Evolutionary conservation across 2,113 vertebrate species (phyloP).

Genomic region (Plectropomus leopardus): DNA sequence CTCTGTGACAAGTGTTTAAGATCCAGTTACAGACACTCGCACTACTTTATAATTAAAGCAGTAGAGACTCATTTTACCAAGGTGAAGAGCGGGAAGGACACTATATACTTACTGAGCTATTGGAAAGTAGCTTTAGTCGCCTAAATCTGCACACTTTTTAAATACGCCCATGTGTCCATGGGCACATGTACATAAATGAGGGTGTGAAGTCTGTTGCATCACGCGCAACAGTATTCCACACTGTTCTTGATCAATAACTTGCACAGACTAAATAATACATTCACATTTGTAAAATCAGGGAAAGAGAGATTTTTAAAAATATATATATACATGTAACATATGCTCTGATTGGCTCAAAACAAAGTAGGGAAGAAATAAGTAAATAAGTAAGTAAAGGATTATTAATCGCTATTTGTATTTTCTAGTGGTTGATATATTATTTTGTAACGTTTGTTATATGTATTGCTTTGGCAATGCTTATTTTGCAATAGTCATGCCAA

Average conservation of each 20-base stretch:
- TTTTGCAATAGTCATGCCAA: too few species aligned
- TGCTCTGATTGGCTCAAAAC: too few species aligned
- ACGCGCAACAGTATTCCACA: slow-evolving; percentile 33
- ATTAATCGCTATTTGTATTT: too few species aligned
- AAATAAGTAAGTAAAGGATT: too few species aligned
- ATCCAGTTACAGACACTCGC: slow-evolving; percentile 26
- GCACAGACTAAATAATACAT: slow-evolving; percentile 2
- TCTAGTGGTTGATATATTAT: too few species aligned
- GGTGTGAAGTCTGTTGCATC: slow-evolving; percentile 35
- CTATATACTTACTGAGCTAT: slow-evolving; percentile 1
- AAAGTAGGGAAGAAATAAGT: too few species aligned
- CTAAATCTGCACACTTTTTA: not conserved
- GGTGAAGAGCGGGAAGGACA: not conserved
- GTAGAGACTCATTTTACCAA: not conserved
- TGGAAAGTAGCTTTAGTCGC: not conserved
- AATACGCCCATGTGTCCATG: not conserved
- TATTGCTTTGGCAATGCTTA: too few species aligned
- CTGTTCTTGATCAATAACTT: slow-evolving; percentile 31
- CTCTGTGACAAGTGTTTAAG: slow-evolving; percentile 17
- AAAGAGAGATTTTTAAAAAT: too few species aligned
- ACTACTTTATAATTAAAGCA: slow-evolving; percentile 26
- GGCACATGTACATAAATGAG: not conserved
- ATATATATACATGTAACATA: too few species aligned
- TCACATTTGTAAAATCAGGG: too few species aligned
- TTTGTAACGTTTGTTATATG: too few species aligned